phyloP scores from a whole-genome alignment of 2,888 invertebrate genomes.

The Actias luna region DNA sequence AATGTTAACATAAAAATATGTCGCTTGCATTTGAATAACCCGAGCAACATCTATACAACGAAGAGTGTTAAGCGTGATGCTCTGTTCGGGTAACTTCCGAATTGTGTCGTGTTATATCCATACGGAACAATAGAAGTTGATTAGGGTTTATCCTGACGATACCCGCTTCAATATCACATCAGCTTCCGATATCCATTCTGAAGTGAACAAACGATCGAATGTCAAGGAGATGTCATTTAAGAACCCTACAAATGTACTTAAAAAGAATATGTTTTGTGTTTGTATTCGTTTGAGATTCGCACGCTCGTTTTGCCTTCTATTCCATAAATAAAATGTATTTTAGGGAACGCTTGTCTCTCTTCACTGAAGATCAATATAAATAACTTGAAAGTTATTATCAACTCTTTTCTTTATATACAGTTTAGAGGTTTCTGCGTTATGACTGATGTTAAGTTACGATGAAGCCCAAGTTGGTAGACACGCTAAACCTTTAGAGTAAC shows the following conservation, averaged over 20 bases:
- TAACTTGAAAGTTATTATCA: no score
- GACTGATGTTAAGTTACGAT: no score
- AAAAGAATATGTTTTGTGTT: no score
- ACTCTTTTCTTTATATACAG: no score
- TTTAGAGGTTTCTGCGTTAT: no score
- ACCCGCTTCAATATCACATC: background rate
- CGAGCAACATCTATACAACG: background rate
- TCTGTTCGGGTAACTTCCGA: background rate
- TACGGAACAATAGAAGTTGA: background rate
- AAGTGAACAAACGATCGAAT: background rate
- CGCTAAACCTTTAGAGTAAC: no score
- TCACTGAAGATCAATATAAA: no score
- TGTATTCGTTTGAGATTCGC: no score
- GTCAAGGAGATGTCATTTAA: background rate
- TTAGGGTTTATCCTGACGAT: background rate
- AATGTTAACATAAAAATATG: background rate
- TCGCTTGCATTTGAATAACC: background rate
- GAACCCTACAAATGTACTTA: background rate
- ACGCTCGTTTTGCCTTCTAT: no score
- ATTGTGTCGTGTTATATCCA: background rate
- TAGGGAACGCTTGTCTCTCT: no score
- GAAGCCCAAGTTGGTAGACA: no score
- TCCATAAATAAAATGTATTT: no score
- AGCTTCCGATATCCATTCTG: background rate
- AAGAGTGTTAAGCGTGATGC: background rate